Evolutionary conservation across 2,888 invertebrate genomes (phyloP).

Genomic region (Tenthredo scrophulariae): DNA sequence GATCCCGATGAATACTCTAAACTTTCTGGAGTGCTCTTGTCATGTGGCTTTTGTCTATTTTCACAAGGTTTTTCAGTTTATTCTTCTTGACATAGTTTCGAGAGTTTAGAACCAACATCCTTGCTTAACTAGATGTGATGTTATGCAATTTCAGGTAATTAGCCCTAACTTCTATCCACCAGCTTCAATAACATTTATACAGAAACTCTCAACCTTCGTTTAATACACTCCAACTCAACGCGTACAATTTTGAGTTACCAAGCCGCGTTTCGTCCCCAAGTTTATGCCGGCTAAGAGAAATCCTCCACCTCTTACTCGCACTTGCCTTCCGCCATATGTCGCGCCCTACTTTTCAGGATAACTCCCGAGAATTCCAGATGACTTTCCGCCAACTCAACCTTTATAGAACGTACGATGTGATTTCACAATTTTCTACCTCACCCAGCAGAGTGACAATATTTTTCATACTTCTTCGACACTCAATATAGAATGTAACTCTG

Average conservation of each 20-base stretch:
- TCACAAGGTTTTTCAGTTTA: background rate
- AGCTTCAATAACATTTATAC: background rate
- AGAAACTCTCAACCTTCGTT: background rate
- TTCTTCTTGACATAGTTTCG: background rate
- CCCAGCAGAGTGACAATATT: background rate
- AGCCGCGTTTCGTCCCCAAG: slow-evolving; percentile 10
- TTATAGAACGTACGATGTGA: background rate
- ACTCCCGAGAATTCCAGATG: slow-evolving; percentile 35
- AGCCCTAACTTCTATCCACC: background rate
- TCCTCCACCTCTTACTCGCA: slow-evolving; percentile 37
- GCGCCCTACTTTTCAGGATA: slow-evolving; percentile 50
- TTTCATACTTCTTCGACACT: background rate
- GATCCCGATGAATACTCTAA: background rate
- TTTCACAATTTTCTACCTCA: background rate
- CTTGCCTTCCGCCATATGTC: slow-evolving; percentile 44
- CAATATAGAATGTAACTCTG: background rate
- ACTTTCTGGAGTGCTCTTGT: background rate
- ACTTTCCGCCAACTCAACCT: background rate
- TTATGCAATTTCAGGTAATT: background rate
- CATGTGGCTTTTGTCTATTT: background rate
- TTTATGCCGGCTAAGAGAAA: slow-evolving; percentile 33
- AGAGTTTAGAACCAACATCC: background rate
- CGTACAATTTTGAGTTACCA: background rate
- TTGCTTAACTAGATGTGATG: background rate
- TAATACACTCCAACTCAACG: background rate